phyloP scores from a whole-genome alignment of 2,888 invertebrate species.

The Girardia tigrina region DNA sequence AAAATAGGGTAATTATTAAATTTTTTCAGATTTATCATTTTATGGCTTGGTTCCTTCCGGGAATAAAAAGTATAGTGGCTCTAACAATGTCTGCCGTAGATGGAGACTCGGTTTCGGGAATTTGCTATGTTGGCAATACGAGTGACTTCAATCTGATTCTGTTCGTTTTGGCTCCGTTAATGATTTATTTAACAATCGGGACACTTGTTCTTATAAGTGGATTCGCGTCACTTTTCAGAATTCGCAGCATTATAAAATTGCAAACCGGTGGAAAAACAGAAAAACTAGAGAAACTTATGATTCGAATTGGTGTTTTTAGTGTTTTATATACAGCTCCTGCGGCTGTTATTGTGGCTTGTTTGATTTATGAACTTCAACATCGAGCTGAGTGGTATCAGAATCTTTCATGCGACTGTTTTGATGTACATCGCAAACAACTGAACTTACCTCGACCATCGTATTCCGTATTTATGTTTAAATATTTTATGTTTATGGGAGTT shows the following conservation, averaged over 20 bases:
- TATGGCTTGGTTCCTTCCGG: slow-evolving; percentile 85
- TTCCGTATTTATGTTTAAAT: slow-evolving; percentile 84
- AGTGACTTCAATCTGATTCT: not conserved
- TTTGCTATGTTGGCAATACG: slow-evolving; percentile 32
- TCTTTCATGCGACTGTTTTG: slow-evolving; percentile 63
- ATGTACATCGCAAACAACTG: not conserved
- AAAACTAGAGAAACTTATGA: slow-evolving; percentile 87
- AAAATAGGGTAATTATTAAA: too few relatives aligned
- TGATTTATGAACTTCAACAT: slow-evolving; percentile 79
- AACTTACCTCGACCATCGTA: slow-evolving; percentile 56
- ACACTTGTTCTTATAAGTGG: slow-evolving; percentile 62
- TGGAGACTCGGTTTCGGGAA: slow-evolving; percentile 81
- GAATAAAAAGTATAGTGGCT: slow-evolving; percentile 77
- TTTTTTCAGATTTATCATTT: slow-evolving; percentile 71
- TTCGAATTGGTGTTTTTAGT: slow-evolving; percentile 87
- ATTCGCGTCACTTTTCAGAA: slow-evolving; percentile 82
- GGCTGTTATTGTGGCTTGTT: slow-evolving; percentile 73
- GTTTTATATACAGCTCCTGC: slow-evolving; percentile 88
- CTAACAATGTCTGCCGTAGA: slow-evolving; percentile 77
- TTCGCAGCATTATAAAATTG: slow-evolving; percentile 78
- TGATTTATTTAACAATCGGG: slow-evolving; percentile 75
- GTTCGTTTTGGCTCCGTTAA: slow-evolving; percentile 76
- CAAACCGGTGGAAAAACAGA: slow-evolving; percentile 63
- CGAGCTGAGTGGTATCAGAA: slow-evolving; percentile 73
- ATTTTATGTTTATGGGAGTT: slow-evolving; percentile 84